These are phyloP conservation scores for Aphidoletes aphidimyza DNA, from an alignment of 2,888 invertebrate genomes.

Conservation along the genomic window DNA sequence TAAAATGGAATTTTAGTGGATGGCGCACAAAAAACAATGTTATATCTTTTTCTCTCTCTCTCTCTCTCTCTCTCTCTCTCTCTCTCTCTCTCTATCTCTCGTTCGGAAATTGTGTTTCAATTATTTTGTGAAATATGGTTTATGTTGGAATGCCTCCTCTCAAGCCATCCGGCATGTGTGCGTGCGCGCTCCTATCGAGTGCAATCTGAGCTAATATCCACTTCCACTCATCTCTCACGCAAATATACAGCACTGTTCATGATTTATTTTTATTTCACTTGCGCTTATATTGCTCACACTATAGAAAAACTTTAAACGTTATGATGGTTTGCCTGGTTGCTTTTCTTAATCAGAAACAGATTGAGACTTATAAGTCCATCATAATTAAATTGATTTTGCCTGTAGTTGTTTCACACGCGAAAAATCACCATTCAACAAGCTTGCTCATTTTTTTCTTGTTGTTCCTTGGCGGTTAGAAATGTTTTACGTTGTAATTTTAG, in stretches of 20 bases:
- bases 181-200: constrained; percentile 7
- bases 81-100: no score
- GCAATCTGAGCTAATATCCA: constrained; percentile 33
- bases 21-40: no score
- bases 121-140: constrained; percentile 54
- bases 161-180: no score
- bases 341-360: constrained; percentile 1
- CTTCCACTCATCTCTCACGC: constrained; percentile 48
- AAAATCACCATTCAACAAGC: constrained; percentile 1
- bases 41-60: no score
- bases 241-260: neutral
- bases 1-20: constrained; percentile 3
- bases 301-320: neutral
- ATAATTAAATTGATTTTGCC: constrained; percentile 53
- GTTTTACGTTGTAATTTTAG: neutral
- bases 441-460: no score
- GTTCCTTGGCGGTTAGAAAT: no score
- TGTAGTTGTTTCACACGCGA: constrained; percentile 53
- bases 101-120: constrained; percentile 11
- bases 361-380: constrained; percentile 46
- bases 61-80: no score
- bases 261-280: constrained; percentile 46
- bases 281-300: neutral
- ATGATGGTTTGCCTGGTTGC: neutral
- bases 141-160: constrained; percentile 29